Evolutionary conservation across 2,113 vertebrate species (phyloP).

Genomic region (Azemiops feae): DNA sequence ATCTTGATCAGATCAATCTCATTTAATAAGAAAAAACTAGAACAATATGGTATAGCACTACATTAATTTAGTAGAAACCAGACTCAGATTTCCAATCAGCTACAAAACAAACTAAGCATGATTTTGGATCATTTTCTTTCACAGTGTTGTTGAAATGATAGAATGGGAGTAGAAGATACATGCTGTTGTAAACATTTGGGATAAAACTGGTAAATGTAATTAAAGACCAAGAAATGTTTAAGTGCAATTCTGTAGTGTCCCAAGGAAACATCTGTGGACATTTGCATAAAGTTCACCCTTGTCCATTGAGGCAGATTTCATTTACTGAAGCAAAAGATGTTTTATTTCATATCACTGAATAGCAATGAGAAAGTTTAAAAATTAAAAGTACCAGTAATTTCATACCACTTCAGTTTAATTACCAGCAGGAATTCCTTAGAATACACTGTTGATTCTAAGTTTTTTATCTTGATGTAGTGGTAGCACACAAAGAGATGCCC

Average conservation of each 20-base stretch:
- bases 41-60: background rate
- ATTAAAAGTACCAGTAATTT: background rate
- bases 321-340: background rate
- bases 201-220: background rate
- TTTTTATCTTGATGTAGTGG: background rate
- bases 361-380: background rate
- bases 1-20: background rate
- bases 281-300: background rate
- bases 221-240: background rate
- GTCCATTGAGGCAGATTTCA: background rate
- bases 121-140: background rate
- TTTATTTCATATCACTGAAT: background rate
- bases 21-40: background rate
- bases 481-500: background rate
- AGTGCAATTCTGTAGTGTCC: background rate
- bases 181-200: background rate
- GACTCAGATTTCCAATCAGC: background rate
- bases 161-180: background rate
- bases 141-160: background rate
- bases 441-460: background rate
- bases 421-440: background rate
- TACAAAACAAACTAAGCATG: background rate
- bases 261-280: background rate
- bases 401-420: background rate
- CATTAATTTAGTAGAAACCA: background rate